Evolutionary conservation across 2,113 vertebrate genomes (phyloP), one percentile per base, ranked within the genome.

Genomic region (Cyphomyrus plagiostoma): DNA sequence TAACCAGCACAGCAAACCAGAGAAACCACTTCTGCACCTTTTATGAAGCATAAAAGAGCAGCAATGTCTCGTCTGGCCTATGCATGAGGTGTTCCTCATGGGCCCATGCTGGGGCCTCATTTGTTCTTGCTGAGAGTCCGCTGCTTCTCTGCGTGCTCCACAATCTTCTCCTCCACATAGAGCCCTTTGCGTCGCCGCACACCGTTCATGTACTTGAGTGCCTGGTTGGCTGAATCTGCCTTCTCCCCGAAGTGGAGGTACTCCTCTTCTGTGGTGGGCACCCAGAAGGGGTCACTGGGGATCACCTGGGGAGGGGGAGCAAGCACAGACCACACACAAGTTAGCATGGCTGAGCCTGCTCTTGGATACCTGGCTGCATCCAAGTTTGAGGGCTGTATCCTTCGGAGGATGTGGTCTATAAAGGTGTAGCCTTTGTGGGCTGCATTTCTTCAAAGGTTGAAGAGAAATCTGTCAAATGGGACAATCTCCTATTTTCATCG

Each of bases 241-340:
- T 99, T 99, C 90, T 99, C 98, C 56, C 98, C 98, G 17, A 99
- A 99, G 94, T 99, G 98, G 92, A 99, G 93, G 92, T 99, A 99
- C 23, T 99, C 98, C 89, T 99, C 98, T 88, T 99, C 98, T 0
- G 98, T 99, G 88, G 98, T 99, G 0, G 98, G 98, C 3, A 99
- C 98, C 98, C 98, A 99, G 94, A 96, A 98, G 0, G 98, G 98
- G 91, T 99, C 98, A 2, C 97, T 97, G 23, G 94, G 90, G 91
- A 99, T 98, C 84, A 99, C 93, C 98, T 99, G 90, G 56, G 58
- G 2, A 15, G 3, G 15, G 91, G 86, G 0, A 2, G 70, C 56
- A 92, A 86, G 46, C 39, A 87, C 13, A 91, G 62, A 52, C 45
- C 35, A 2, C 86, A 88, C 86, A 87, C 17, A 21, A 35, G 52